Evolutionary conservation across 2,888 invertebrate genomes (phyloP).

Genomic region (Ctena decussata): DNA sequence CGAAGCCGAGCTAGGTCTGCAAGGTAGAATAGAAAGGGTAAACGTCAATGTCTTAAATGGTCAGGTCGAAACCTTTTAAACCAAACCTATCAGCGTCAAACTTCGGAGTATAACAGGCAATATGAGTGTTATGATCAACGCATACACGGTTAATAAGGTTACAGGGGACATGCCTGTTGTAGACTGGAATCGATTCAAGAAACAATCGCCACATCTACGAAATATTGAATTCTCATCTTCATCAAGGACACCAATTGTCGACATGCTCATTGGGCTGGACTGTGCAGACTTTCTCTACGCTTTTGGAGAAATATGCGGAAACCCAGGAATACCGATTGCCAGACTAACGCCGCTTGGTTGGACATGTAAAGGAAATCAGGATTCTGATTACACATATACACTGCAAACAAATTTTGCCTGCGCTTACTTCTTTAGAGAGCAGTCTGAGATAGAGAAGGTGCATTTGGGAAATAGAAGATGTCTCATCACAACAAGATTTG

Average conservation of each 20-base stretch:
- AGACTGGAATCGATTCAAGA: background rate
- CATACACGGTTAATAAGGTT: background rate
- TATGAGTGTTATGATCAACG: background rate
- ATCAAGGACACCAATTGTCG: background rate
- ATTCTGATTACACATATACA: background rate
- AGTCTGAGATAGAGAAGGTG: background rate
- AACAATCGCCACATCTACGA: constrained; percentile 10
- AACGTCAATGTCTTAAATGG: constrained; percentile 20
- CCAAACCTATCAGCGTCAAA: background rate
- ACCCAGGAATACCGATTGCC: background rate
- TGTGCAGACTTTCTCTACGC: background rate
- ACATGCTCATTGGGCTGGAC: constrained; percentile 17
- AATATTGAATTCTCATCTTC: constrained; percentile 19
- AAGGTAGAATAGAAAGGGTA: background rate
- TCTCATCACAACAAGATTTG: background rate
- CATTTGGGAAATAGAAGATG: constrained; percentile 7
- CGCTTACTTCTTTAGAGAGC: background rate
- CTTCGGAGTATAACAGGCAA: background rate
- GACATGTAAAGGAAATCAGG: constrained; percentile 17
- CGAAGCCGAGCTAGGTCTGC: constrained; percentile 9
- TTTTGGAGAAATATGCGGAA: background rate
- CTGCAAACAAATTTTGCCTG: background rate
- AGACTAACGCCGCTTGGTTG: constrained; percentile 20
- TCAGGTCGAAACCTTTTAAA: background rate
- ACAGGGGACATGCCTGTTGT: constrained; percentile 3